Evolutionary conservation across 1,140 invertebrate genomes (phyloP), one percentile per base, ranked within the genome.

Genomic region (Tetragnatha versicolor): DNA sequence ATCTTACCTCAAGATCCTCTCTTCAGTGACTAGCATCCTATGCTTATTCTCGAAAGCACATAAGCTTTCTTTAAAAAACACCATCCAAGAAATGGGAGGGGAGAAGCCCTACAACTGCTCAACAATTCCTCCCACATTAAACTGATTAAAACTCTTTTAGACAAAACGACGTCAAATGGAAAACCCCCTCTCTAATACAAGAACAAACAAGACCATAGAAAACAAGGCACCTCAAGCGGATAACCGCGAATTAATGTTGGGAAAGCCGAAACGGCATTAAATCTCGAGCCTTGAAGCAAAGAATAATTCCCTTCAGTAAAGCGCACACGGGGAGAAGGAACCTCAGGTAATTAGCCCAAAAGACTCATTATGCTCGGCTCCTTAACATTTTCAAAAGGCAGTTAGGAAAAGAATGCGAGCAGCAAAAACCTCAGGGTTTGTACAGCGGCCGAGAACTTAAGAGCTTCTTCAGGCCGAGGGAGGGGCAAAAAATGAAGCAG

Each of bases 291-390:
- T 29, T 63, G 39, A 63, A 63, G 60, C 37, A 63, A 63, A 63
- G 60, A 63, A 63, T 63, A 63, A 63, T 63, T 25, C 5, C 45
- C 27, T 14, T n/a, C n/a, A n/a, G n/a, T n/a, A n/a, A n/a, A n/a
- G n/a, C 20, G 7, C 63, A 47, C 39, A 37, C 33, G 31, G 25
- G 10, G 17, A 9, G 29, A 22, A n/a, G n/a, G 1, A 31, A 10
- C 29, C 20, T 22, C 39, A 68, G 65, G 65, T 68, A 68, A 68
- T 68, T 68, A 68, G 65, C 49, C 35, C 65, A 3, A 68, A 68
- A 33, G 29, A 68, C 39, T 68, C 65, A 68, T 68, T 68, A 68
- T 47, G 29, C 65, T 17, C 10, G 35, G 45, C 14, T 68, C 35
- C 45, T 68, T 68, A 49, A 49, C 65, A 47, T 29, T 27, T 68